Percentiles rank a stretch among this genome's conserved stretches.
phyloP scores from a whole-genome alignment of 2,888 invertebrate genomes.

The Dimorphilus gyrociliatus region DNA sequence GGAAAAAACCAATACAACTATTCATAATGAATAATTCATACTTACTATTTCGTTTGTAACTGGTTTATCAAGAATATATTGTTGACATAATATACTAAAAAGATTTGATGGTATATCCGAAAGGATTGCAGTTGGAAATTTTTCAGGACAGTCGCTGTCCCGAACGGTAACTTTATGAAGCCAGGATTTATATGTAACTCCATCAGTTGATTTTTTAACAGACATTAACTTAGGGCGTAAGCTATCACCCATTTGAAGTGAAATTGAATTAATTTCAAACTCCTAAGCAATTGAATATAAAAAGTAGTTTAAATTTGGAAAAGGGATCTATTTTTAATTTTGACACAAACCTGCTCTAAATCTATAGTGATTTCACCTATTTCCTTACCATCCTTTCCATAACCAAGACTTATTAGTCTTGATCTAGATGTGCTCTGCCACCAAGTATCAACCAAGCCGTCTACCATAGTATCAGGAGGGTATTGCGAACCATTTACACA shows the following conservation, averaged over 20 bases:
- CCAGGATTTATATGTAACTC: constrained; percentile 10
- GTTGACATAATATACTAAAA: too few relatives aligned
- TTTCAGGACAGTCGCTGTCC: too few relatives aligned
- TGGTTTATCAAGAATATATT: too few relatives aligned
- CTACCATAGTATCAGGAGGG: constrained; percentile 14
- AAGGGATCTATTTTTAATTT: not conserved
- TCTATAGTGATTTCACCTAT: constrained; percentile 11
- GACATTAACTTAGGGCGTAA: constrained; percentile 14
- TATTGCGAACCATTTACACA: constrained; percentile 3
- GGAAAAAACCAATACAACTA: too few relatives aligned
- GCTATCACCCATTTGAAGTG: constrained; percentile 13
- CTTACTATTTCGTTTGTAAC: too few relatives aligned
- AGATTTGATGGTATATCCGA: too few relatives aligned
- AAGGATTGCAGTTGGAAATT: too few relatives aligned
- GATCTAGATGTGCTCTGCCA: constrained; percentile 19
- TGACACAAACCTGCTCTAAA: constrained; percentile 12
- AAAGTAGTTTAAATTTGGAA: not conserved
- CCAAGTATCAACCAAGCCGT: constrained; percentile 13
- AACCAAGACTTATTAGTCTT: constrained; percentile 7
- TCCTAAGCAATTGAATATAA: constrained; percentile 11
- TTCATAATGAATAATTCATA: too few relatives aligned
- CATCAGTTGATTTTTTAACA: constrained; percentile 10
- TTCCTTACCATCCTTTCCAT: constrained; percentile 5
- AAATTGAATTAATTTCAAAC: constrained; percentile 13
- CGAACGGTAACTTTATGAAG: constrained; percentile 15